A percentile compares a stretch with the other conserved stretches of the same genome.
These are phyloP conservation scores for Dendrolimus houi DNA, from an alignment of 2,888 invertebrate genomes.

Conservation along the genomic window DNA sequence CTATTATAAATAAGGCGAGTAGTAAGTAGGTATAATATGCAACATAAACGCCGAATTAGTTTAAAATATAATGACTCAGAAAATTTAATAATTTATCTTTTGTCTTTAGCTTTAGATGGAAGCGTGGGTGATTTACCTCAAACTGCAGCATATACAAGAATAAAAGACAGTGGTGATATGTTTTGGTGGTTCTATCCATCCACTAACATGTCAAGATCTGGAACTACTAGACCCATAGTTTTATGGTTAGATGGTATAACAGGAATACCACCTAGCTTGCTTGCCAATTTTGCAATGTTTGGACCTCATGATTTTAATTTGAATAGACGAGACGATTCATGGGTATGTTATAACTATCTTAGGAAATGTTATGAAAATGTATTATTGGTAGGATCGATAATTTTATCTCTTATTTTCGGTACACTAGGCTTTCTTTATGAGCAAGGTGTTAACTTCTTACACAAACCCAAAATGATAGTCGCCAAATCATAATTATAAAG, in stretches of 20 bases:
- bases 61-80: no score
- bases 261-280: slow-evolving; percentile 85
- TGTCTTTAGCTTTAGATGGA: slow-evolving; percentile 33
- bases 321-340: slow-evolving; percentile 79
- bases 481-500: no score
- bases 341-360: slow-evolving; percentile 70
- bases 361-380: no score
- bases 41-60: no score
- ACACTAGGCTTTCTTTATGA: no score
- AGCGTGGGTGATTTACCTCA: slow-evolving; percentile 78
- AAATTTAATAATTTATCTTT: no score
- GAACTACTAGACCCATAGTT: slow-evolving; percentile 79
- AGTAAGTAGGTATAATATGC: no score
- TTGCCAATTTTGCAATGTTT: slow-evolving; percentile 90
- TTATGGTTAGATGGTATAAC: slow-evolving; percentile 95
- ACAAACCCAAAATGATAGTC: no score
- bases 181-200: slow-evolving; percentile 93
- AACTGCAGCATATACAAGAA: slow-evolving; percentile 84
- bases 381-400: no score
- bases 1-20: no score
- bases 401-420: no score
- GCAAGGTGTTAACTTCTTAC: no score
- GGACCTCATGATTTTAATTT: slow-evolving; percentile 84
- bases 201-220: slow-evolving; percentile 53
- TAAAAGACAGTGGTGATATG: slow-evolving; percentile 83